Evolutionary conservation across 2,888 invertebrate species (phyloP).

Genomic region (Pheosia gnoma): DNA sequence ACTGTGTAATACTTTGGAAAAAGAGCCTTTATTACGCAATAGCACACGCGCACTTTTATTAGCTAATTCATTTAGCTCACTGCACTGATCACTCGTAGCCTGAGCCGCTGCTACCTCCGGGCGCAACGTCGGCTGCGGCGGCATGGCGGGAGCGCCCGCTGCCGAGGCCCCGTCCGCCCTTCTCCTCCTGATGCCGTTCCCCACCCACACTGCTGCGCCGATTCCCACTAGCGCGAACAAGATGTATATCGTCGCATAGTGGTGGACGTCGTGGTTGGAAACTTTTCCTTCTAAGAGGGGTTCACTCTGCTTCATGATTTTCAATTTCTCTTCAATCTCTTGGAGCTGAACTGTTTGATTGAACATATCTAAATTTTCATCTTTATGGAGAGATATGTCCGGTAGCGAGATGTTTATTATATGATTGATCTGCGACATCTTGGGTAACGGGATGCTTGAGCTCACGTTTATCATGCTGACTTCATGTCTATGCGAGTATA

Average conservation of each 20-base stretch:
- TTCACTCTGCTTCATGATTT: conserved; percentile 4
- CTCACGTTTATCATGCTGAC: not conserved
- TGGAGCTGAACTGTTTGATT: conserved; percentile 5
- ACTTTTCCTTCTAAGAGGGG: conserved; percentile 1
- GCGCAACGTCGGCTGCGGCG: too few species aligned
- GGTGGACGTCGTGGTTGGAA: conserved; percentile 5
- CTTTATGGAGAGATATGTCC: not conserved
- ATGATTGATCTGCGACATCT: conserved; percentile 3
- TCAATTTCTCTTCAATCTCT: conserved; percentile 3
- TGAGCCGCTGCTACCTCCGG: too few species aligned
- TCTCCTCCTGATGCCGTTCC: not conserved
- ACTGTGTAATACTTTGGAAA: conserved; percentile 1
- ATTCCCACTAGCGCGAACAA: conserved; percentile 4
- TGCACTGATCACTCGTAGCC: too few species aligned
- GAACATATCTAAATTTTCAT: not conserved
- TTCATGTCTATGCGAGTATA: conserved; percentile 3
- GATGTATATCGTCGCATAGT: conserved; percentile 7
- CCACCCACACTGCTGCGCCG: not conserved
- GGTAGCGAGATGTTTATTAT: conserved; percentile 2
- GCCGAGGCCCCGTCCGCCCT: not conserved
- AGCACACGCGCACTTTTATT: conserved; percentile 7
- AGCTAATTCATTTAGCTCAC: conserved; percentile 5
- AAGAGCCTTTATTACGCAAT: not conserved
- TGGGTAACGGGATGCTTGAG: conserved; percentile 1
- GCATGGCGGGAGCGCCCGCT: not conserved